Evolutionary conservation across 1,140 invertebrate species (phyloP).

Genomic region (Procambarus clarkii): DNA sequence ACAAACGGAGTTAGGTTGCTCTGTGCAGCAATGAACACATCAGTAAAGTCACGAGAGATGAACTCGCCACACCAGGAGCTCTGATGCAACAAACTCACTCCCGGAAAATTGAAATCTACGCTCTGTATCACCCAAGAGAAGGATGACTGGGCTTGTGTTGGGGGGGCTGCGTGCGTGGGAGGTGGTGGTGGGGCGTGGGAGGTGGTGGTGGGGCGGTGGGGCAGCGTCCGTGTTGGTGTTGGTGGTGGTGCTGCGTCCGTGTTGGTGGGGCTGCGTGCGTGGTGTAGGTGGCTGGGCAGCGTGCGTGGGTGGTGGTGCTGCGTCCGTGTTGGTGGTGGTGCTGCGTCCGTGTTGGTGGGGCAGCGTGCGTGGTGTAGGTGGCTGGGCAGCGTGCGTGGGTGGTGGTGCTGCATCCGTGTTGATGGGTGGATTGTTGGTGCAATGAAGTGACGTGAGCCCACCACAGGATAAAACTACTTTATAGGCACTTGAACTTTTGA

Average conservation of each 20-base stretch:
- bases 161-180: background rate
- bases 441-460: too few relatives aligned
- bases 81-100: background rate
- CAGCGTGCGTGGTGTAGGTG: background rate
- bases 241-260: background rate
- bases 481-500: too few relatives aligned
- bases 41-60: background rate
- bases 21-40: background rate
- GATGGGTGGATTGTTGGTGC: background rate
- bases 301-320: background rate
- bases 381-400: background rate
- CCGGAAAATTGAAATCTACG: constrained; percentile 10
- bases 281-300: background rate
- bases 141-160: background rate
- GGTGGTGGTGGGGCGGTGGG: background rate
- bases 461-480: too few relatives aligned
- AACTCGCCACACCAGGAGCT: background rate
- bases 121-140: constrained; percentile 1
- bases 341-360: too few relatives aligned
- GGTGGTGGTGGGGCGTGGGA: background rate
- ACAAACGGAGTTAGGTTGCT: background rate
- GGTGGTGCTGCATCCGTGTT: background rate
- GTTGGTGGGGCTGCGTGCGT: background rate
- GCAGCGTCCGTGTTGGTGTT: background rate
- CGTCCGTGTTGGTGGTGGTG: background rate